Conservation (phyloP, 2,113 vertebrate species). For the Phalacrocorax brasilianus region DNA sequence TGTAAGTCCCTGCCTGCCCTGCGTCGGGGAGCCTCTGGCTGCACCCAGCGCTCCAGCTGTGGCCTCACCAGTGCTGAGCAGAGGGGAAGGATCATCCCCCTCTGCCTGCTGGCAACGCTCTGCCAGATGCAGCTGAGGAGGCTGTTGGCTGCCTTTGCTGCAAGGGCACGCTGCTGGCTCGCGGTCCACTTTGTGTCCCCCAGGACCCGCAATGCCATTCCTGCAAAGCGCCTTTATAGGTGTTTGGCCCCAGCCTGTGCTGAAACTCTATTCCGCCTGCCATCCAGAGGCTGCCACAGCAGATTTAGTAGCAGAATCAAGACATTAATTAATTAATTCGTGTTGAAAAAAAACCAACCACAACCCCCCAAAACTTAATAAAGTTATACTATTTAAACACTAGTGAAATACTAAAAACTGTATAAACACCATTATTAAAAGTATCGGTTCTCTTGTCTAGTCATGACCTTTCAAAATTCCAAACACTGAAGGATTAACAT, state of each 20-base stretch:
- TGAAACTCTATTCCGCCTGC: background rate
- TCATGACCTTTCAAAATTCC: background rate
- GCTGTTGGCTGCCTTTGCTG: background rate
- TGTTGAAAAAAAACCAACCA: background rate
- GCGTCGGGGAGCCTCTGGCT: background rate
- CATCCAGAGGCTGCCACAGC: background rate
- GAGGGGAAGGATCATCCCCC: background rate
- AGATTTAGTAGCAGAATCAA: background rate
- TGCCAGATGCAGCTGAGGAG: background rate
- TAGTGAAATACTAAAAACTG: background rate
- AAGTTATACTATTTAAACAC: background rate
- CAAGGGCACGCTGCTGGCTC: accelerated
- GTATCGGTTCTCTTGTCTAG: background rate
- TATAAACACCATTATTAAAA: background rate
- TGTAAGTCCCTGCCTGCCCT: accelerated
- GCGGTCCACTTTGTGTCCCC: background rate
- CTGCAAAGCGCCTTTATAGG: background rate
- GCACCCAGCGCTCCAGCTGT: background rate
- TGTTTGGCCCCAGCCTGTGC: background rate
- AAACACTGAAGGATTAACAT: background rate
- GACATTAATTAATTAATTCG: background rate
- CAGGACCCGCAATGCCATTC: background rate
- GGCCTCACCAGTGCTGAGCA: background rate
- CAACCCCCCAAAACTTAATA: background rate
- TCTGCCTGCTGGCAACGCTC: background rate